These are phyloP conservation scores for Merluccius polli DNA, from an alignment of 2,797 vertebrate species.

Conservation along the genomic window DNA sequence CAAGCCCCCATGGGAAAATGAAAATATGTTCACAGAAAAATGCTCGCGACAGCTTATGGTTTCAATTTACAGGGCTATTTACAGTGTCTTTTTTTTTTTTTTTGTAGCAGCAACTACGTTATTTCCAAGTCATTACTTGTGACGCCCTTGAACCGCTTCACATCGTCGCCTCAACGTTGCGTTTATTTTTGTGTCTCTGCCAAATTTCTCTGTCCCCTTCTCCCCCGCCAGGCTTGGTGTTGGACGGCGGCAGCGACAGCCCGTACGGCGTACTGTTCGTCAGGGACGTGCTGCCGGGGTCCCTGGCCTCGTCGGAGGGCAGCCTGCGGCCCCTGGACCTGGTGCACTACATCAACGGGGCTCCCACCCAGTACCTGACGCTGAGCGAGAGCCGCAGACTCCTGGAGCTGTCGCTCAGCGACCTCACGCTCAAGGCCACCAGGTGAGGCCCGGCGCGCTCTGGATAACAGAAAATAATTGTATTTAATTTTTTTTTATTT, in stretches of 20 bases:
- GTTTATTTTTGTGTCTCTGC: no score
- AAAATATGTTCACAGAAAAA: not conserved
- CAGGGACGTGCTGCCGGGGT: conserved; percentile 79
- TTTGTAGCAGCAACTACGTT: not conserved
- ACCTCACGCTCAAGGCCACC: conserved; percentile 87
- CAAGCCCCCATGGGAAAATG: conserved; percentile 8
- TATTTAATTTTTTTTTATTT: no score
- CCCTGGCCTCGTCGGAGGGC: conserved; percentile 77
- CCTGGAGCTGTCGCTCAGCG: conserved; percentile 76
- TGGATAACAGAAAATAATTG: not conserved
- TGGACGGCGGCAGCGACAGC: conserved; percentile 86
- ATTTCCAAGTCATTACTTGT: not conserved
- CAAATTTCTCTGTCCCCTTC: not conserved
- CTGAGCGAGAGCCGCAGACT: conserved; percentile 82
- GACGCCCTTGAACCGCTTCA: not conserved
- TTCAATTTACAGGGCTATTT: conserved; percentile 9
- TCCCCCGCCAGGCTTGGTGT: conserved; percentile 74
- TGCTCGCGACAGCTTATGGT: not conserved
- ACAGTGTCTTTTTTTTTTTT: not conserved
- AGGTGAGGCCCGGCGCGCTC: conserved; percentile 69
- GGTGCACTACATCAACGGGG: conserved; percentile 92
- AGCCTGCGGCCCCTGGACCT: conserved; percentile 83
- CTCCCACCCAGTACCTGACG: conserved; percentile 88
- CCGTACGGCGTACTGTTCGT: conserved; percentile 83
- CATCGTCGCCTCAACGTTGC: not conserved